Evolutionary conservation across 2,113 vertebrate species (phyloP).

Genomic region (Miniopterus natalensis): DNA sequence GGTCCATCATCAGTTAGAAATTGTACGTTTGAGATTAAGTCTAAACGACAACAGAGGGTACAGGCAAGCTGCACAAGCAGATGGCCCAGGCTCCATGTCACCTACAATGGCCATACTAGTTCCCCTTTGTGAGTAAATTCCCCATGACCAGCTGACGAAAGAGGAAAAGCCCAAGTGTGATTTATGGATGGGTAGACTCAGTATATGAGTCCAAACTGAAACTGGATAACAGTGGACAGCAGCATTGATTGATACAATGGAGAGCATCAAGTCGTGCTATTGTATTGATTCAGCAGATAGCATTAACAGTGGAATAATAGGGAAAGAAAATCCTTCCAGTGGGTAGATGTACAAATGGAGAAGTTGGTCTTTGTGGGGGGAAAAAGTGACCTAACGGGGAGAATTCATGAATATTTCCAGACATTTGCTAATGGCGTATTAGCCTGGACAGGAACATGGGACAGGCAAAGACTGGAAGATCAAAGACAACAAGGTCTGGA

Average conservation of each 20-base stretch:
- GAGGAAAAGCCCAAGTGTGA: not conserved
- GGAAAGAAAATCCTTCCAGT: not conserved
- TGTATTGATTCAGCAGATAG: not conserved
- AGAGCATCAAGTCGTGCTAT: not conserved
- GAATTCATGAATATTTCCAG: not conserved
- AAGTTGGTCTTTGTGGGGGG: not conserved
- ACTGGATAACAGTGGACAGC: not conserved
- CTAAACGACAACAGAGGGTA: not conserved
- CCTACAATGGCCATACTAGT: not conserved
- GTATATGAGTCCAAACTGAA: not conserved
- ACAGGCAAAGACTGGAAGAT: not conserved
- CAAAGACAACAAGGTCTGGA: not conserved
- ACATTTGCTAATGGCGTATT: not conserved
- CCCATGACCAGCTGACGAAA: not conserved
- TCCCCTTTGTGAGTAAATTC: not conserved
- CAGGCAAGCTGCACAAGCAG: not conserved
- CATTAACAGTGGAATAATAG: not conserved
- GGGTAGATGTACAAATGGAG: not conserved
- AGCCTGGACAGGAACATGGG: not conserved
- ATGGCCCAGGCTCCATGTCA: not conserved
- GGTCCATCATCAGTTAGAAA: not conserved
- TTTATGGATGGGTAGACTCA: not conserved
- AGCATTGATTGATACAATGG: not conserved
- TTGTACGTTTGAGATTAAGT: not conserved
- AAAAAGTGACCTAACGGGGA: not conserved